Conservation (phyloP, 2,888 invertebrate species). For the Cephalotes varians region DNA sequence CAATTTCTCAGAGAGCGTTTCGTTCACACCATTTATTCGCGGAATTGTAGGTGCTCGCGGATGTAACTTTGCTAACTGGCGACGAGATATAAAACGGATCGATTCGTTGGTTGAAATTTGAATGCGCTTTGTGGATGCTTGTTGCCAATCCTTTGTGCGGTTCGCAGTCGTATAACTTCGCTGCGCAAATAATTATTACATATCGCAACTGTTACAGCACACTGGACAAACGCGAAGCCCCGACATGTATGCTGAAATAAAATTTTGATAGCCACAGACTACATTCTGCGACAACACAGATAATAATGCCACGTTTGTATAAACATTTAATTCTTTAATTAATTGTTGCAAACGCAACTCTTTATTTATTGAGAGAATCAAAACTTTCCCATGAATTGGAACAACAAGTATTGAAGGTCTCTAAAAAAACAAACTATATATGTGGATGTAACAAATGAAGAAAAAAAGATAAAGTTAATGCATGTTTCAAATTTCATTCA, state of each 20-base stretch:
- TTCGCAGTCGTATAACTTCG: slow-evolving; percentile 30
- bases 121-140: slow-evolving; percentile 54
- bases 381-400: not conserved
- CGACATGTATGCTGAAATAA: not conserved
- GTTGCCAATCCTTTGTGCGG: slow-evolving; percentile 50
- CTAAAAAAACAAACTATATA: not conserved
- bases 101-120: slow-evolving; percentile 64
- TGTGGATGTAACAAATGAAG: not conserved
- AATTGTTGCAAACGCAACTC: not conserved
- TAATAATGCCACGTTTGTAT: not conserved
- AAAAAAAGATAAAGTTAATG: not conserved
- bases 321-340: not conserved
- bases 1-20: slow-evolving; percentile 13
- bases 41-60: not conserved
- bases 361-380: not conserved
- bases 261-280: slow-evolving; percentile 6
- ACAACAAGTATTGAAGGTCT: not conserved
- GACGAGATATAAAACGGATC: slow-evolving; percentile 35
- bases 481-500: not conserved
- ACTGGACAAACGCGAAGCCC: not conserved
- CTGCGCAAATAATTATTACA: slow-evolving; percentile 50
- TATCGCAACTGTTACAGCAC: slow-evolving; percentile 15
- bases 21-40: slow-evolving; percentile 15
- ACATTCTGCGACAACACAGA: not conserved
- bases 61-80: slow-evolving; percentile 36